Percentiles rank a stretch among this genome's conserved stretches.
Conservation (phyloP, 1,140 invertebrate genomes). For the Ips typographus region DNA sequence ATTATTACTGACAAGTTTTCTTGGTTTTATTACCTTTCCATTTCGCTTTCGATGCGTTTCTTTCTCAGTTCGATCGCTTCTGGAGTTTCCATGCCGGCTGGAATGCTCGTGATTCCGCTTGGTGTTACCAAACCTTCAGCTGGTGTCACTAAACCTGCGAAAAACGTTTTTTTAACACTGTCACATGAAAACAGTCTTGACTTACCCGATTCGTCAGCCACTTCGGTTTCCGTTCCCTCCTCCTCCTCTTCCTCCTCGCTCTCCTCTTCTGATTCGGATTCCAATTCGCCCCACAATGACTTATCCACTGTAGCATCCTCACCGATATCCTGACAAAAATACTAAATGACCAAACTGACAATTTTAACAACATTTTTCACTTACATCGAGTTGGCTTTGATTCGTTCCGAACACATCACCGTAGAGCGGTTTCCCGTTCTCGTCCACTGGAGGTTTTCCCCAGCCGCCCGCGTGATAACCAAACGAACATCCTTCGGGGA, state of each 20-base stretch:
- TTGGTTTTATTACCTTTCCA: slow-evolving; percentile 74
- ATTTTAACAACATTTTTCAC: slow-evolving; percentile 35
- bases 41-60: slow-evolving; percentile 94
- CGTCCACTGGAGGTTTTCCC: slow-evolving; percentile 99
- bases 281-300: slow-evolving; percentile 95
- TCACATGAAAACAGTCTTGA: neutral
- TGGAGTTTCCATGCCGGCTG: slow-evolving; percentile 95
- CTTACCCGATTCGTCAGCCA: slow-evolving; percentile 58
- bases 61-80: slow-evolving; percentile 98
- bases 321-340: slow-evolving; percentile 59
- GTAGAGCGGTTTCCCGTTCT: slow-evolving; percentile 95
- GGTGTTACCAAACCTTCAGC: slow-evolving; percentile 93
- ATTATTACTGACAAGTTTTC: neutral
- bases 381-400: slow-evolving; percentile 63
- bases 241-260: slow-evolving; percentile 85
- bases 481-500: slow-evolving; percentile 95
- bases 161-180: neutral
- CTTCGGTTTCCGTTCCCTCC: slow-evolving; percentile 64
- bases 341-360: neutral
- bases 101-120: slow-evolving; percentile 92
- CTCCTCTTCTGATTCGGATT: slow-evolving; percentile 92
- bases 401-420: slow-evolving; percentile 96
- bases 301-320: slow-evolving; percentile 91
- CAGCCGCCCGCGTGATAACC: slow-evolving; percentile 99
- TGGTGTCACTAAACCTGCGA: slow-evolving; percentile 63